Evolutionary conservation across 2,888 invertebrate genomes (phyloP).

Genomic region (Entomobrya multifasciata): DNA sequence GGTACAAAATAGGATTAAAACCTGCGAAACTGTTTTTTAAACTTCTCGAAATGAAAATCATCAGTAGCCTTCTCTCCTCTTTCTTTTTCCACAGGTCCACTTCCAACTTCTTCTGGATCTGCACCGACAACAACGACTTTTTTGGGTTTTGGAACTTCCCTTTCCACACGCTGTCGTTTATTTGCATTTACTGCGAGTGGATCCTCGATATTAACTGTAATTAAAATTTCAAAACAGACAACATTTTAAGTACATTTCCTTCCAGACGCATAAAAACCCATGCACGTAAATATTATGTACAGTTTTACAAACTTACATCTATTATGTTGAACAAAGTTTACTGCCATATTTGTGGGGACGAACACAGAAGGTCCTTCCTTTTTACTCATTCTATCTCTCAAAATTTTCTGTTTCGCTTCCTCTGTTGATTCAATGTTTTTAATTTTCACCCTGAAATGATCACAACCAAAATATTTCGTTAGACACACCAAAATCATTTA

Average conservation of each 20-base stretch:
- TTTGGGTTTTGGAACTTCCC: constrained; percentile 83
- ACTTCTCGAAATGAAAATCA: constrained; percentile 97
- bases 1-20: constrained; percentile 84
- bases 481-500: no score
- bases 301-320: constrained; percentile 86
- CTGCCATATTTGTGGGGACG: constrained; percentile 98
- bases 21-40: constrained; percentile 96
- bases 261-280: not conserved
- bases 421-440: constrained; percentile 99
- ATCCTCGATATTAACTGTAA: constrained; percentile 93
- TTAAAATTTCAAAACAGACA: no score
- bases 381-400: constrained; percentile 94
- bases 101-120: constrained; percentile 80
- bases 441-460: constrained; percentile 91
- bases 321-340: constrained; percentile 98
- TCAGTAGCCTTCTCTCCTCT: constrained; percentile 96
- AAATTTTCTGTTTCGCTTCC: constrained; percentile 95
- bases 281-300: no score
- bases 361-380: constrained; percentile 96
- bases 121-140: constrained; percentile 80
- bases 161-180: constrained; percentile 82
- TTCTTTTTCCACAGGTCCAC: constrained; percentile 81
- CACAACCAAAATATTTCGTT: no score
- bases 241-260: no score
- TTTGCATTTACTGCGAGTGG: constrained; percentile 82